Base-by-base conservation (phyloP, 2,113 vertebrate species). In the Cochlearius cochlearius region DNA sequence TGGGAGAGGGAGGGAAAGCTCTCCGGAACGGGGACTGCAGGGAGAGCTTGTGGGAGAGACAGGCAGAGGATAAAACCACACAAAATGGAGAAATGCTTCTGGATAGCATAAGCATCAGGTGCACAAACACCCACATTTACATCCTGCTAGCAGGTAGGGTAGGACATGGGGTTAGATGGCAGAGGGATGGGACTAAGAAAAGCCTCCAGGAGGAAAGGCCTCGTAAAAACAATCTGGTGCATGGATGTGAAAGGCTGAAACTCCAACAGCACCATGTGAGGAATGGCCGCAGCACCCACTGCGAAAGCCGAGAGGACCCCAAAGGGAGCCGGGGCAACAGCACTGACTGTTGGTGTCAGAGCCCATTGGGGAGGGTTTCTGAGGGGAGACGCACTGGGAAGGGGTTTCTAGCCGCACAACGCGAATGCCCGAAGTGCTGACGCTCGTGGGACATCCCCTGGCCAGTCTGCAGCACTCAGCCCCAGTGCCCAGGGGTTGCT, bases 211-310 rank as follows among this genome's bases (percentile, higher is more conserved):
- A 38, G 20, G 32, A 87, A 64, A 41, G 15, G 15, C 7, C 29
- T 11, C 34, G 58, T 67, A 26, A 58, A 88, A 83, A 36, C 22
- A 45, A 56, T 4, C 3, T 12, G 30, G 18, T 1, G 1, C 17
- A 16, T 6, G 18, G 15, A 45, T 4, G 0, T 4, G 19, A 41
- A 62, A 81, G 34, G 53, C 26, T 66, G 52, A 43, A 59, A 50
- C n/a, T 41, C 45, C 56, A 71, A 6, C 27, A 71, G 39, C 21
- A 81, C 32, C 5, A 0, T 6, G 12, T 0, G 3, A 55, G 27
- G 72, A 12, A 62, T 0, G 0, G 39, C 45, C 39, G 45, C 11
- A 22, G 39, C 32, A 66, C 20, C n/a, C 25, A 15, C 23, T 2
- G 1, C 7, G 67, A 84, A 15, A n/a, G 36, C 73, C 1, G 3